Evolutionary conservation across 2,113 vertebrate species (phyloP), one percentile per base, ranked within the genome.

Genomic region (Dromaius novaehollandiae): DNA sequence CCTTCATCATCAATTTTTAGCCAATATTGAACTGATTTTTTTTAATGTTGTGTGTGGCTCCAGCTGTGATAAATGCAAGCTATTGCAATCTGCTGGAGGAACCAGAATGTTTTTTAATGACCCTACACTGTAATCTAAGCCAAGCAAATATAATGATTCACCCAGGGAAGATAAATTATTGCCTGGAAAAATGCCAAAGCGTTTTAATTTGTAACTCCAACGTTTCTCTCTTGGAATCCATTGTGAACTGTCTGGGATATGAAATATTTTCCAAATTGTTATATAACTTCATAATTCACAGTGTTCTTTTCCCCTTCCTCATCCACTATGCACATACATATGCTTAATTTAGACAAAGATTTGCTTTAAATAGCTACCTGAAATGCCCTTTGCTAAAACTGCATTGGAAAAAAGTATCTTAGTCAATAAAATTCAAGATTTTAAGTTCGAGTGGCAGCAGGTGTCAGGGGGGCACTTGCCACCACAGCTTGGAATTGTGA

Each of bases 401-500:
- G 10, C 26, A 28, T 4, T 8, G 46, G 70, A 7, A 55, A 83
- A 46, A 46, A 79, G n/a, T 58, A 58, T 63, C 65, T 83, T 71
- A 65, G 40, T 89, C 86, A 80, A 22, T 81, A 95, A 90, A 64
- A 44, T 30, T 91, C 21, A 74, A 78, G 84, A 93, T 80, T 88
- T 68, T 56, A 94, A 78, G 83, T 90, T 90, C 65, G 73, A 90
- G 38, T 26, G 82, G 88, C 82, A 95, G 96, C 97, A 97, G 95
- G 95, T 95, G 95, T 95, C 95, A 91, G 75, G 64, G 82, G 89
- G 60, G 61, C 77, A 73, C 71, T 96, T 95, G 93, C 96, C 95
- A 90, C 82, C 91, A 96, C 94, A 96, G 89, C 87, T 88, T 96
- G 94, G 88, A 97, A 93, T 92, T 82, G 73, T 91, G 96, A 96